Percentiles rank a stretch among this genome's conserved stretches.
Conservation (phyloP, 2,888 invertebrate genomes). For the Oscheius myriophilus region DNA sequence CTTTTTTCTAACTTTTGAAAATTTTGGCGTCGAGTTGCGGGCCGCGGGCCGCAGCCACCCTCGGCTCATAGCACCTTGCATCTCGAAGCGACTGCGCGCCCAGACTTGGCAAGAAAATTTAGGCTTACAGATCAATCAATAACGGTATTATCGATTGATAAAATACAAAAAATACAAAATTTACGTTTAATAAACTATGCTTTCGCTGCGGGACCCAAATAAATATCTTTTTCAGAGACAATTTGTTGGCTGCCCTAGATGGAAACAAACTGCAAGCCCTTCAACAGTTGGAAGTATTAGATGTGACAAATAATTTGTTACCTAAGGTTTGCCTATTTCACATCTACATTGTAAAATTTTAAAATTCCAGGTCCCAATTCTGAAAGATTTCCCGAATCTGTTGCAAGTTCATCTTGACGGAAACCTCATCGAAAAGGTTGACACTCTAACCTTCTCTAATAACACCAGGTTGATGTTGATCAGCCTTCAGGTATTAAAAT, state of each 20-base stretch:
- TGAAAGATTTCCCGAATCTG: constrained; percentile 81
- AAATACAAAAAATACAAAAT: too few species aligned
- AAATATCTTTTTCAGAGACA: constrained; percentile 73
- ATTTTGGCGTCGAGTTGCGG: too few species aligned
- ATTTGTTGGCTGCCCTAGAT: constrained; percentile 83
- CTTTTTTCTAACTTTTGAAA: too few species aligned
- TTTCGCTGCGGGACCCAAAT: too few species aligned
- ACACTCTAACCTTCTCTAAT: constrained; percentile 84
- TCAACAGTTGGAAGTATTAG: constrained; percentile 79
- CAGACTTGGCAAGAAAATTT: too few species aligned
- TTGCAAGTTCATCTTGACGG: constrained; percentile 76
- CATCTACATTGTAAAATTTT: constrained; percentile 5
- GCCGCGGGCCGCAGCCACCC: too few species aligned
- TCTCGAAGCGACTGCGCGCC: too few species aligned
- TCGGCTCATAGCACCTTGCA: too few species aligned
- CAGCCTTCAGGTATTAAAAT: constrained; percentile 76
- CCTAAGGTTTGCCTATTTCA: constrained; percentile 75
- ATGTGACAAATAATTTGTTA: constrained; percentile 83
- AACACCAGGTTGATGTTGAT: constrained; percentile 79
- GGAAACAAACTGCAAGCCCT: constrained; percentile 85
- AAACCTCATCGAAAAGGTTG: constrained; percentile 79
- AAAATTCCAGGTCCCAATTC: constrained; percentile 74
- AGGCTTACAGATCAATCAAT: too few species aligned
- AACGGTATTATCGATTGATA: too few species aligned
- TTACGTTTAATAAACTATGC: too few species aligned